phyloP scores from a whole-genome alignment of 2,113 vertebrate genomes.

The Apeltes quadracus region DNA sequence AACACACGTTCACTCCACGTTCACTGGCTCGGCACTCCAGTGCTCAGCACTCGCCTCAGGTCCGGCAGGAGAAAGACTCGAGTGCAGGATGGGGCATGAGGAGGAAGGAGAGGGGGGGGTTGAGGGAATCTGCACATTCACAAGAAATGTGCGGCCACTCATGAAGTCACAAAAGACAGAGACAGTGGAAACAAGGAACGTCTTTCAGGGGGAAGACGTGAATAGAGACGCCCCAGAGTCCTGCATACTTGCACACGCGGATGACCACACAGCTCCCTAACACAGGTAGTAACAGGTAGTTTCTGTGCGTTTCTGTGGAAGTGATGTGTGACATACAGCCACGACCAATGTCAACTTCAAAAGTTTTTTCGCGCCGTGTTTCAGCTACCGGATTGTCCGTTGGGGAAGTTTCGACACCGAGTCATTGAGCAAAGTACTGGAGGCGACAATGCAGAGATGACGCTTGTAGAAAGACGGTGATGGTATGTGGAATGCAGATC shows the following conservation, averaged over 20 bases:
- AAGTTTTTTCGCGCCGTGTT: no score
- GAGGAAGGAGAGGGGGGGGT: not conserved
- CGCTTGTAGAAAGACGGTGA: conserved; percentile 8
- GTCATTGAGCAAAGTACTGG: not conserved
- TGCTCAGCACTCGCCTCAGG: conserved; percentile 39
- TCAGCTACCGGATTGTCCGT: no score
- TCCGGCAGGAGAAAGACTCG: no score
- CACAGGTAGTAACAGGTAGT: not conserved
- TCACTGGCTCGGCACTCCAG: conserved; percentile 17
- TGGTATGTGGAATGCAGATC: conserved; percentile 45
- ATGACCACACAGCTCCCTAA: not conserved
- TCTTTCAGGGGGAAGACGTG: conserved; percentile 11
- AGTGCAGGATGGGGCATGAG: conserved; percentile 29
- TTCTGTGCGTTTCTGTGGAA: no score
- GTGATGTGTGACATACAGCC: not conserved
- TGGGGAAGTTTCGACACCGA: conserved; percentile 15
- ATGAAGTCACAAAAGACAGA: conserved; percentile 29
- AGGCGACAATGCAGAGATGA: conserved; percentile 13
- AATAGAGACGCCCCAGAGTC: conserved; percentile 1
- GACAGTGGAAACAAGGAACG: conserved; percentile 9
- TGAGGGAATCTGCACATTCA: conserved; percentile 12
- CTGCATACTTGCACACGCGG: not conserved
- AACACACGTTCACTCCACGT: conserved; percentile 8
- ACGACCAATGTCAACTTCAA: not conserved
- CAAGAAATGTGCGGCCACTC: conserved; percentile 35